These are phyloP conservation scores for Xanthia icteritia DNA, from an alignment of 2,888 invertebrate genomes.

Conservation along the genomic window DNA sequence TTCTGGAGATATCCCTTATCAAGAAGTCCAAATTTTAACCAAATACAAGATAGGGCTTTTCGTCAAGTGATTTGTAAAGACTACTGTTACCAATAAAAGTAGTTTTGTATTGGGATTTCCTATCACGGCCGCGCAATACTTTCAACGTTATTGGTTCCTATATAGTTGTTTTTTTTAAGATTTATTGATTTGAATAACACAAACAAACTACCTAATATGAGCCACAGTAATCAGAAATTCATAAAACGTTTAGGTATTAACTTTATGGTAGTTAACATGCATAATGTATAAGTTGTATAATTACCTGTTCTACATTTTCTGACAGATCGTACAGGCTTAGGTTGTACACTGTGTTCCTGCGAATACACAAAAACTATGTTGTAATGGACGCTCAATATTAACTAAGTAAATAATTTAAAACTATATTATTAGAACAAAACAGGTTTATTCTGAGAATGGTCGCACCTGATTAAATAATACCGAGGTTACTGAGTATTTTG, in stretches of 20 bases:
- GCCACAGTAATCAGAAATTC: neutral
- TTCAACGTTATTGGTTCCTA: neutral
- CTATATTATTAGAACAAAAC: conserved; percentile 8
- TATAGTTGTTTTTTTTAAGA: no score
- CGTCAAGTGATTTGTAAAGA: conserved; percentile 28
- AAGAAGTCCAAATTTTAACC: conserved; percentile 46
- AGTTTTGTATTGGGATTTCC: neutral
- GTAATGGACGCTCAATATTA: neutral
- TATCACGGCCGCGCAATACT: neutral
- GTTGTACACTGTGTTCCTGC: conserved; percentile 97
- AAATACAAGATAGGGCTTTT: conserved; percentile 44
- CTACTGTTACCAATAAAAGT: conserved; percentile 14
- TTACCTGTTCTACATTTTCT: conserved; percentile 94
- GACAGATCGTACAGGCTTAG: conserved; percentile 96
- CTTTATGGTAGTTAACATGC: neutral
- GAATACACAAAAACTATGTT: conserved; percentile 75
- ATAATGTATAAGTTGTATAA: conserved; percentile 25
- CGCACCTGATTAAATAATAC: conserved; percentile 47
- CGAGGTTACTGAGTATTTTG: conserved; percentile 27
- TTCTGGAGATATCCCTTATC: conserved; percentile 61
- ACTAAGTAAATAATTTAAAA: conserved; percentile 6
- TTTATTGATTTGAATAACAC: neutral
- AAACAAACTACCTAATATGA: neutral
- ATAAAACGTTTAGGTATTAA: neutral
- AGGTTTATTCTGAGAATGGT: conserved; percentile 43